Evolutionary conservation across 2,113 vertebrate species (phyloP), one percentile per base, ranked within the genome.

Genomic region (Sorex fumeus): DNA sequence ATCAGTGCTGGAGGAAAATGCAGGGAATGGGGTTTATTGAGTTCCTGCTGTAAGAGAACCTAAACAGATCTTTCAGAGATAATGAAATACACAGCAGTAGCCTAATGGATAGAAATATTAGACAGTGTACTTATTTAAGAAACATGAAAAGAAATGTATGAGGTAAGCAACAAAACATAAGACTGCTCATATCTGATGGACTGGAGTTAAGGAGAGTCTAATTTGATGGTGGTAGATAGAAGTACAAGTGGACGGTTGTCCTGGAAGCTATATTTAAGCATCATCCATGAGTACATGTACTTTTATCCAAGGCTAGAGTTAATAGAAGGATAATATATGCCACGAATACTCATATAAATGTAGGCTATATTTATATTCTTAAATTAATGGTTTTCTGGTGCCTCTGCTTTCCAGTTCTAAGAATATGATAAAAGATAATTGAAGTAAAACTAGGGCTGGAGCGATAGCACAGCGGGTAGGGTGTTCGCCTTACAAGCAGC

Each of bases 21-120:
- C 64, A 72, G 70, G 78, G 43, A 84, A 62, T 6, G 32, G 28
- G 30, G 43, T 32, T 90, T 94, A 89, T 93, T 89, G 87, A 94
- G 94, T 94, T 45, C 77, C 32, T 9, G 71, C 21, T 91, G 27
- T 89, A 91, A 81, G 89, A 23, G 40, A 62, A 83, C 66, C 71
- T 83, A 91, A 94, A 86, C 79, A 91, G 64, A 82, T 79, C 84
- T 93, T 80, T 78, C 88, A 1, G 4, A 84, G 70, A 75, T 7
- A 64, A 84, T 66, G 50, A 84, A 94, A 92, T 76, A 70, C 36
- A 92, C 57, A 84, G 87, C 87, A 91, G 43, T 64, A 93, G 93
- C 25, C 88, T 40, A 80, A 84, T 71, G 71, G 9, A 28, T 93
- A 45, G 11, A 47, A 27, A 40, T 70, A 85, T 83, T 85, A 84